Base-by-base conservation (phyloP, 2,113 vertebrate genomes). In the Cephalopholis sonnerati region DNA sequence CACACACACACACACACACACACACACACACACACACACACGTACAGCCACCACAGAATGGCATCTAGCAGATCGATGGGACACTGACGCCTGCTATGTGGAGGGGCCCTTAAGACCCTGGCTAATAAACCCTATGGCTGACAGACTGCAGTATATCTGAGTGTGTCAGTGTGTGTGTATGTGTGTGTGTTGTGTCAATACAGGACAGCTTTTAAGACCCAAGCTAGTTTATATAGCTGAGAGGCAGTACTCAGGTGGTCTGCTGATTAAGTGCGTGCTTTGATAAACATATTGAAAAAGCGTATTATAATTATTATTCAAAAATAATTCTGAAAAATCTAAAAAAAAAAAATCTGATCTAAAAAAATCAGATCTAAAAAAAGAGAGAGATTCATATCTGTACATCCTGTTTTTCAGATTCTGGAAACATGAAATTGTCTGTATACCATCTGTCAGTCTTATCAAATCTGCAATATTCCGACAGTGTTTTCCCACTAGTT, bases 61-160 rank as follows among this genome's bases (percentile, higher is more conserved):
- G 85, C 81, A 79, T 83, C 85, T 62, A 77, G 74, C 80, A 74
- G 87, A 94, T 94, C 93, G 91, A 94, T 94, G 84, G 79, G 91
- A 94, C 84, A 88, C 88, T 79, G 77, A 93, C 81, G 86, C 84
- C 89, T 93, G 88, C 84, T 80, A 87, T 91, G 91, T 91, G 89
- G 85, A 93, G 87, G 88, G 87, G 76, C 89, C 91, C 89, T 92
- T 89, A 89, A 93, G 92, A 93, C 88, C 81, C 77, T 44, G 48
- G 81, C 86, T 94, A 92, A 94, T 92, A 93, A 93, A 90, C 90
- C 89, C 82, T 91, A 84, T 84, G 75, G 83, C 87, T 92, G 86
- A 87, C 81, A 84, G 85, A 74, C 74, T 80, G 62, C 29, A 53
- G 78, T 78, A 75, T 78, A 67, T 81, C 57, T 63, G 51, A 61